Evolutionary conservation across 2,797 vertebrate genomes (phyloP).

Genomic region (Acanthurus tractus): DNA sequence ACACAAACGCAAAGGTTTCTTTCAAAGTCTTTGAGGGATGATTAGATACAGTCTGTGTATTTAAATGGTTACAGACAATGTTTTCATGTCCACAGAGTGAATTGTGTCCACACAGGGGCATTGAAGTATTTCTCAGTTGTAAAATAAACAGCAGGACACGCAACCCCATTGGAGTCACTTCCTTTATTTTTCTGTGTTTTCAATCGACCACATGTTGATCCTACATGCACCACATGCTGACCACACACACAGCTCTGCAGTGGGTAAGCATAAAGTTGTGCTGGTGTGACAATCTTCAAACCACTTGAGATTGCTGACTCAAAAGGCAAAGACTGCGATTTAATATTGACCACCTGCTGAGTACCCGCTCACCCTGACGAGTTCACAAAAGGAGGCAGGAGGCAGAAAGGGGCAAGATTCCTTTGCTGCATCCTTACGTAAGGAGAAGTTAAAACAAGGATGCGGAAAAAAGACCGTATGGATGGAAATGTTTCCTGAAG

Average conservation of each 20-base stretch:
- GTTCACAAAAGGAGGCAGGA: conserved; percentile 11
- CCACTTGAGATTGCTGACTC: conserved; percentile 25
- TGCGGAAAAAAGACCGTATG: conserved; percentile 48
- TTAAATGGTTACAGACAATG: conserved; percentile 1
- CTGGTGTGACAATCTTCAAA: conserved; percentile 2
- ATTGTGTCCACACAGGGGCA: neutral
- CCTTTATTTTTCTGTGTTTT: conserved; percentile 40
- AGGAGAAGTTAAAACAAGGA: conserved; percentile 35
- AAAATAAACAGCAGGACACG: conserved; percentile 26
- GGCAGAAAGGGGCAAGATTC: conserved; percentile 2
- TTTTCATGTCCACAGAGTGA: conserved; percentile 13
- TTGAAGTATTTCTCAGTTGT: conserved; percentile 21
- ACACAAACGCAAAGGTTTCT: neutral
- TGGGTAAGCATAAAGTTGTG: conserved; percentile 30
- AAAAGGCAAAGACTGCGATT: conserved; percentile 27
- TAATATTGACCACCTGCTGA: conserved; percentile 26
- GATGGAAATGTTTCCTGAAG: conserved; percentile 55
- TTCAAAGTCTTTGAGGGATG: neutral
- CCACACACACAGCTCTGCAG: conserved; percentile 68
- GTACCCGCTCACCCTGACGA: neutral
- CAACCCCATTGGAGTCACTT: conserved; percentile 32
- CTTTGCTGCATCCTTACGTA: conserved; percentile 12
- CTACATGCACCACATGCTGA: conserved; percentile 56
- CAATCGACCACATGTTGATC: conserved; percentile 53
- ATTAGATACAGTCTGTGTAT: conserved; percentile 1